Evolutionary conservation across 2,113 vertebrate genomes (phyloP).

Genomic region (Neotoma lepida): DNA sequence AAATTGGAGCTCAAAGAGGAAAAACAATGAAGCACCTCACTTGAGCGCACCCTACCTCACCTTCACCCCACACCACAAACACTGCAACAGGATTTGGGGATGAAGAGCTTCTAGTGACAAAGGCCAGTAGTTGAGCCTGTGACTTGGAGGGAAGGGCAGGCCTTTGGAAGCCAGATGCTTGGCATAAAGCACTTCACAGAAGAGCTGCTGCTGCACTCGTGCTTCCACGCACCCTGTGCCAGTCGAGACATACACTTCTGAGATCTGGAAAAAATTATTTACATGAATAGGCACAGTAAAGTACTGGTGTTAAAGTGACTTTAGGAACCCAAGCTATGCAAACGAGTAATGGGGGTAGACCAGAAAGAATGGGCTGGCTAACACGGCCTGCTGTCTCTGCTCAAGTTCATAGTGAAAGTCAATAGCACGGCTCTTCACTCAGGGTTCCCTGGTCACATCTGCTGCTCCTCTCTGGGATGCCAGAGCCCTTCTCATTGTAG

Average conservation of each 20-base stretch:
- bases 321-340: not conserved
- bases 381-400: not conserved
- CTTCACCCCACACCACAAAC: not conserved
- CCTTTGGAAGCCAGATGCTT: not conserved
- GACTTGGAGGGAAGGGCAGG: not conserved
- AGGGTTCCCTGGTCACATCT: not conserved
- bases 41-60: too few species aligned
- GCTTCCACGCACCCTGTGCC: not conserved
- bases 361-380: not conserved
- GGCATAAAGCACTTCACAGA: not conserved
- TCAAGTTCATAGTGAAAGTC: fast-evolving
- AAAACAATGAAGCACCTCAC: not conserved
- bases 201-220: not conserved
- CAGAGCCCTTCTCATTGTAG: not conserved
- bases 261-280: not conserved
- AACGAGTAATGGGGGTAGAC: fast-evolving
- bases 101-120: not conserved
- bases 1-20: not conserved
- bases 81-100: not conserved
- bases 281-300: not conserved
- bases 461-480: not conserved
- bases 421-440: fast-evolving
- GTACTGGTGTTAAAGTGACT: not conserved
- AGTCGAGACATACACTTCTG: not conserved
- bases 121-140: not conserved